These are phyloP conservation scores for Poecile montanus DNA, from an alignment of 2,797 vertebrate genomes.

Conservation along the genomic window DNA sequence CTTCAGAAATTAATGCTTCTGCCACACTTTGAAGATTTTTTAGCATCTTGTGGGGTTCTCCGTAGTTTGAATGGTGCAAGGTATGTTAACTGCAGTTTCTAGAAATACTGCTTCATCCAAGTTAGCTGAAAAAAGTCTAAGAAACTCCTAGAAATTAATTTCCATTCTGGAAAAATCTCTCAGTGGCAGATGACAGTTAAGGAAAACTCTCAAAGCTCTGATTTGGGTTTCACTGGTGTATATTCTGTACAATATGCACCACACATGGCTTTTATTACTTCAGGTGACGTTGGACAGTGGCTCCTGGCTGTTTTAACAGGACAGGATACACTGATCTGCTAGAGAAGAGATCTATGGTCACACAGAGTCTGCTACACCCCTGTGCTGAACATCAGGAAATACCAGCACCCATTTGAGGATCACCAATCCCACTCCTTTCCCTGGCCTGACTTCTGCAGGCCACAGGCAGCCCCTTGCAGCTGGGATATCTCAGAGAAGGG, in stretches of 20 bases:
- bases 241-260: rapidly evolving
- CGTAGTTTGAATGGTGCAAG: background rate
- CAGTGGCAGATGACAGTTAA: background rate
- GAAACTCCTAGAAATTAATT: background rate
- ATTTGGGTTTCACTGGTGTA: background rate
- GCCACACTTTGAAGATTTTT: background rate
- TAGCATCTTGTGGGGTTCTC: background rate
- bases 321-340: background rate
- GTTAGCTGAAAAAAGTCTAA: background rate
- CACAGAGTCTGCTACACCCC: background rate
- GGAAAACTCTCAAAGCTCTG: background rate
- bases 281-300: background rate
- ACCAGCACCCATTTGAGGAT: background rate
- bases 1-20: background rate
- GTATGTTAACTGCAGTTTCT: background rate
- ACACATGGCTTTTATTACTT: background rate
- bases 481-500: background rate
- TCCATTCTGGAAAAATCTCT: background rate
- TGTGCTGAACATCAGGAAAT: background rate
- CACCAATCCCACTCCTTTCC: background rate
- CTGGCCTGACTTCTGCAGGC: background rate
- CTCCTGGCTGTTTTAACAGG: background rate
- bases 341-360: background rate
- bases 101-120: background rate
- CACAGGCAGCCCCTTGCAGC: background rate